Evolutionary conservation across 2,797 vertebrate genomes (phyloP).

Genomic region (Prionace glauca): DNA sequence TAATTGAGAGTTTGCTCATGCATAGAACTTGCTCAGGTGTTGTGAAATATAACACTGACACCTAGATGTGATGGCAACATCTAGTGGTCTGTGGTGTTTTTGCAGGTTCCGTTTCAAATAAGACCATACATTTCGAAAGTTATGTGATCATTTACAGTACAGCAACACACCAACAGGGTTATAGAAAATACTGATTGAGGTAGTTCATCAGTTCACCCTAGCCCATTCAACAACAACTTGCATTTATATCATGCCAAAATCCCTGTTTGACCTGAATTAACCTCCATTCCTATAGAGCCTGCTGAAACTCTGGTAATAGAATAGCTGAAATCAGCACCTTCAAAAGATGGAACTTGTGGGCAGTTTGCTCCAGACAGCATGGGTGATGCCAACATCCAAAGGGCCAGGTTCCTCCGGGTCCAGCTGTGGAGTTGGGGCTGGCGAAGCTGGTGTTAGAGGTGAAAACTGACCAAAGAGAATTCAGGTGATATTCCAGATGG

Average conservation of each 20-base stretch:
- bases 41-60: neutral
- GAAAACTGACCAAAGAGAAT: neutral
- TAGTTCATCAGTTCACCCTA: neutral
- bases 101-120: neutral
- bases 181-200: neutral
- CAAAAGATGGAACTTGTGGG: neutral
- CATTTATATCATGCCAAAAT: neutral
- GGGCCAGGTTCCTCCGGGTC: no score
- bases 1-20: neutral
- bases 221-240: neutral
- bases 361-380: no score
- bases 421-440: neutral
- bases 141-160: neutral
- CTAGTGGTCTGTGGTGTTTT: neutral
- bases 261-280: neutral
- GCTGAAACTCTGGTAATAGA: neutral
- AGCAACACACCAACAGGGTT: neutral
- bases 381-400: no score
- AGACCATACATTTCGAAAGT: neutral
- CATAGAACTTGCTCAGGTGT: neutral
- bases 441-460: neutral
- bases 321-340: neutral
- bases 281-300: neutral
- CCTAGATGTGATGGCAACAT: neutral
- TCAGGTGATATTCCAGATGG: neutral